Evolutionary conservation across 2,888 invertebrate species (phyloP).

Genomic region (Andrena camellia): DNA sequence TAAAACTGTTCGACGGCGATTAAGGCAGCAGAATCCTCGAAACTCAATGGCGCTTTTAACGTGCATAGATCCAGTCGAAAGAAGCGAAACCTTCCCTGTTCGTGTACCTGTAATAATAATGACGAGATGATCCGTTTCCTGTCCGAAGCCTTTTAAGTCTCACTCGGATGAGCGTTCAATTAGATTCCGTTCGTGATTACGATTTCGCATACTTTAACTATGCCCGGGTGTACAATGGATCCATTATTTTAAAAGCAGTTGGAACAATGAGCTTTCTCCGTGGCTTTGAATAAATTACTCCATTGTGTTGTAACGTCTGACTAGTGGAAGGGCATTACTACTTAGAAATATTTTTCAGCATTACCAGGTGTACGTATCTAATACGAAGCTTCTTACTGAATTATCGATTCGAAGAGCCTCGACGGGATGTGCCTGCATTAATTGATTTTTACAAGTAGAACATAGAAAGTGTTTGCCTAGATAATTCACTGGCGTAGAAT

Average conservation of each 20-base stretch:
- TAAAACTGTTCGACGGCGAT: conserved; percentile 47
- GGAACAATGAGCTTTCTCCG: not conserved
- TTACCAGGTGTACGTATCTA: not conserved
- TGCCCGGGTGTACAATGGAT: not conserved
- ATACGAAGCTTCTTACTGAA: not conserved
- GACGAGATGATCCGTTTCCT: conserved; percentile 28
- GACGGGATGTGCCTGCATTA: not conserved
- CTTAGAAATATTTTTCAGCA: conserved; percentile 1
- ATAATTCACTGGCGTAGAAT: conserved; percentile 37
- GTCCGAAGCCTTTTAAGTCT: not conserved
- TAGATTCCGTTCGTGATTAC: not conserved
- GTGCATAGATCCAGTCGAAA: conserved; percentile 20
- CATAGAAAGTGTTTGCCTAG: not conserved
- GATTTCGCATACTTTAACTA: conserved; percentile 5
- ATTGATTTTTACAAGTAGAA: not conserved
- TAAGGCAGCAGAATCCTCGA: conserved; percentile 56
- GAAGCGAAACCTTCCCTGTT: conserved; percentile 17
- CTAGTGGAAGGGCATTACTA: conserved; percentile 4
- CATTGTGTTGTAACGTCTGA: conserved; percentile 14
- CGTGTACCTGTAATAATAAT: conserved; percentile 43
- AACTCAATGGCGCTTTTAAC: conserved; percentile 66
- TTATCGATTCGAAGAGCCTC: not conserved
- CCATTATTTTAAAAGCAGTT: not conserved
- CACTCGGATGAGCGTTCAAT: conserved; percentile 7
- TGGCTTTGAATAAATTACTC: not conserved